phyloP scores from a whole-genome alignment of 2,797 vertebrate species.

The Micropoecilia bifurca region DNA sequence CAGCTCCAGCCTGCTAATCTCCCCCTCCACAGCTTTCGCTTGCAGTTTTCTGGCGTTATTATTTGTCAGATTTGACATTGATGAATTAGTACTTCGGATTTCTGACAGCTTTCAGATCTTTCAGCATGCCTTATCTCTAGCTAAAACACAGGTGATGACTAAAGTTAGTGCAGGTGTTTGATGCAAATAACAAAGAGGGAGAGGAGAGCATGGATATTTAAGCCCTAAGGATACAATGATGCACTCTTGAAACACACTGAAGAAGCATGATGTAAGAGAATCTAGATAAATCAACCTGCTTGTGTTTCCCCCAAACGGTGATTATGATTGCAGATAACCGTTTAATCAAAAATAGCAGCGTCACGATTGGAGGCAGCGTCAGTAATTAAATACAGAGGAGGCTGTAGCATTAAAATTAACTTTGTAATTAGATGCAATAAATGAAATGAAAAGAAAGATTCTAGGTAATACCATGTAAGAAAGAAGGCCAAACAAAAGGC shows the following conservation, averaged over 20 bases:
- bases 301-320: slow-evolving; percentile 16
- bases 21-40: slow-evolving; percentile 53
- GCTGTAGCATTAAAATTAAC: background rate
- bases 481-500: slow-evolving; percentile 29
- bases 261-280: slow-evolving; percentile 31
- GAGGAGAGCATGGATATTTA: slow-evolving; percentile 37
- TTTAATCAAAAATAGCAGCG: slow-evolving; percentile 1
- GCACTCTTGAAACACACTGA: slow-evolving; percentile 9
- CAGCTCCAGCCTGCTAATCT: slow-evolving; percentile 60
- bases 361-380: slow-evolving; percentile 1
- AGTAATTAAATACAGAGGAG: background rate
- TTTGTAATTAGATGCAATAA: background rate
- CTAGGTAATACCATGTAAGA: background rate
- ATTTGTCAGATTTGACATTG: slow-evolving; percentile 66
- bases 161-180: slow-evolving; percentile 59
- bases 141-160: slow-evolving; percentile 60
- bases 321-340: background rate
- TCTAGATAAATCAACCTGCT: slow-evolving; percentile 16
- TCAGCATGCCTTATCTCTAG: slow-evolving; percentile 63
- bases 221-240: slow-evolving; percentile 42
- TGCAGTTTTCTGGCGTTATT: slow-evolving; percentile 61
- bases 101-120: slow-evolving; percentile 67
- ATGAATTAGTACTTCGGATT: slow-evolving; percentile 67
- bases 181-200: slow-evolving; percentile 22
- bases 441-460: slow-evolving; percentile 1